Evolutionary conservation across 2,888 invertebrate species (phyloP).

Genomic region (Sicus ferrugineus): DNA sequence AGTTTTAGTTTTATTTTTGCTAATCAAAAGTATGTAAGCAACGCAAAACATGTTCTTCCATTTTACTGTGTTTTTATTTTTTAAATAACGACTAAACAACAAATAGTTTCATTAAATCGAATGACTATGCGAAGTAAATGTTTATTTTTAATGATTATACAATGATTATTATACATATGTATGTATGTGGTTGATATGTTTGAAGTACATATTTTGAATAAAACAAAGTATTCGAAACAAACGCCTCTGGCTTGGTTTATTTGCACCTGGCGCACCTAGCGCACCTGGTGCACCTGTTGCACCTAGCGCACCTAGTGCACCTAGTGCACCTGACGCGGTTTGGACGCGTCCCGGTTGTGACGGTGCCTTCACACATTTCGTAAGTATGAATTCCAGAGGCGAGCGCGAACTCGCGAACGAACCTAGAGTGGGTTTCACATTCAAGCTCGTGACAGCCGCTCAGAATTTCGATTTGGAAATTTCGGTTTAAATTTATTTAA

Average conservation of each 20-base stretch:
- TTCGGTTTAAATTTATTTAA: not conserved
- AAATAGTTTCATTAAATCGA: slow-evolving; percentile 5
- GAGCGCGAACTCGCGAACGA: too few species aligned
- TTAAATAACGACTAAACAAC: not conserved
- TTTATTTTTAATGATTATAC: slow-evolving; percentile 16
- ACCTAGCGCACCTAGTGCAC: too few species aligned
- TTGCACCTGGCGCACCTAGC: too few species aligned
- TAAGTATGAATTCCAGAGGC: too few species aligned
- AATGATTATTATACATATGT: slow-evolving; percentile 10
- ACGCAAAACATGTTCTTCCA: slow-evolving; percentile 41
- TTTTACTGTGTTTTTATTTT: slow-evolving; percentile 39
- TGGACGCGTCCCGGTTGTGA: too few species aligned
- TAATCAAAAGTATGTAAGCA: slow-evolving; percentile 33
- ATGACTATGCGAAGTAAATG: slow-evolving; percentile 16
- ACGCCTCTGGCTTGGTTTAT: not conserved
- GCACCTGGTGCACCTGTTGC: too few species aligned
- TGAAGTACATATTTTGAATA: slow-evolving; percentile 8
- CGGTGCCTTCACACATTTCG: too few species aligned
- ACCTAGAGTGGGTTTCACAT: too few species aligned
- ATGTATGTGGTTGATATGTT: not conserved
- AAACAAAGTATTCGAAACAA: slow-evolving; percentile 11
- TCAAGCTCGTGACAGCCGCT: too few species aligned
- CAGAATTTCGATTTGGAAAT: not conserved
- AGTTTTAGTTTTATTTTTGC: slow-evolving; percentile 21
- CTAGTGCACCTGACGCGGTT: too few species aligned